phyloP scores from a whole-genome alignment of 2,888 invertebrate genomes.

The Gastrophysa polygoni region DNA sequence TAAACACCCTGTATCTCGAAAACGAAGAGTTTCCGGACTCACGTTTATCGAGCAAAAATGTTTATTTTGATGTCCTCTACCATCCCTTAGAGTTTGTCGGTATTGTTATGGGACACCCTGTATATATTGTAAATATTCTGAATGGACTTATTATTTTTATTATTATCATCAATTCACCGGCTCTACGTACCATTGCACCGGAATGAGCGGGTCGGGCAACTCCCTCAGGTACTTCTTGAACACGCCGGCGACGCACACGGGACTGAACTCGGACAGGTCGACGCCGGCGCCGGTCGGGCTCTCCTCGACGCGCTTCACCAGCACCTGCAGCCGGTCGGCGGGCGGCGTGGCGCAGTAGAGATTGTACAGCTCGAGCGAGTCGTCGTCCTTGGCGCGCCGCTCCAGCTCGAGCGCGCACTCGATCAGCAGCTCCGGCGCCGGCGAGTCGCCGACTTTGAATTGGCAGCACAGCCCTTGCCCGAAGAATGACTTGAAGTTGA shows the following conservation, averaged over 20 bases:
- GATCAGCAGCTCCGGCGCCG: slow-evolving; percentile 64
- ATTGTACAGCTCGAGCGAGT: slow-evolving; percentile 68
- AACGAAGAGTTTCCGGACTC: no score
- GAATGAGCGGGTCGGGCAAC: slow-evolving; percentile 77
- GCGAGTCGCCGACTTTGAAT: slow-evolving; percentile 62
- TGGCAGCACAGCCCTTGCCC: slow-evolving; percentile 69
- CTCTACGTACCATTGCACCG: slow-evolving; percentile 75
- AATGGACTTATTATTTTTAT: no score
- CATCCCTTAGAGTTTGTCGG: no score
- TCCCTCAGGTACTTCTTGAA: slow-evolving; percentile 76
- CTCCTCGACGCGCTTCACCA: slow-evolving; percentile 63
- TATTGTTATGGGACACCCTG: no score
- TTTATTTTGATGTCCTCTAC: no score
- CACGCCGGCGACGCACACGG: slow-evolving; percentile 65
- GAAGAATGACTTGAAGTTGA: slow-evolving; percentile 60
- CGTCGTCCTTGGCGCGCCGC: slow-evolving; percentile 60
- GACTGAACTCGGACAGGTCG: slow-evolving; percentile 60
- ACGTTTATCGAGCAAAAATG: no score
- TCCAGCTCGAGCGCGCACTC: slow-evolving; percentile 69
- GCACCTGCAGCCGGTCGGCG: slow-evolving; percentile 65
- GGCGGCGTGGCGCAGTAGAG: slow-evolving; percentile 69
- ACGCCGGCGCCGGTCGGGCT: slow-evolving; percentile 51
- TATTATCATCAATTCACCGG: no score
- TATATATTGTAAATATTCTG: no score
- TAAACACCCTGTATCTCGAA: no score